Base-by-base conservation (phyloP, 2,797 vertebrate species). In the Phrynocephalus guinanensis region DNA sequence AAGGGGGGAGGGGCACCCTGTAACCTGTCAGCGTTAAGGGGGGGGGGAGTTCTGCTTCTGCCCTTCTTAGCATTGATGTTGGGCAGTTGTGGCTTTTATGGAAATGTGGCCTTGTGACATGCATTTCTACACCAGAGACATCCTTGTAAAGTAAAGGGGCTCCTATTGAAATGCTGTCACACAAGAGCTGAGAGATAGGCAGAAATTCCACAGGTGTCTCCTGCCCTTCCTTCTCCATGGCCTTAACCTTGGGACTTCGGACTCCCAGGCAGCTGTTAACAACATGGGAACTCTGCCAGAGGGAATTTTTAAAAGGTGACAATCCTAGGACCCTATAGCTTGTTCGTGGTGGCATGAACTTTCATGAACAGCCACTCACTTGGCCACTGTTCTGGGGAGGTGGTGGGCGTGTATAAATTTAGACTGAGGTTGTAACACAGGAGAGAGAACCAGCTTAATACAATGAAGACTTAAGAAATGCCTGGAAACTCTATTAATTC, bases 381-480 rank as follows among this genome's bases (percentile, higher is more conserved):
- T 73, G 38, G 48, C 76, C 56, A 11, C 56, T 38, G 13, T 30
- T 24, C 79, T 24, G 26, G 48, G 60, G 66, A 85, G 22, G 30
- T 85, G 48, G 60, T 44, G 44, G 9, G 30, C 5, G 3, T n/a
- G 4, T 9, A 70, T 22, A 76, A 44, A 33, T 30, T 76, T 82
- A 72, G 71, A 30, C 63, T 67, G 38, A 76, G 10, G 16, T 11
- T 1, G n/a, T n/a, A 66, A 86, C 16, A 22, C 33, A 52, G 56
- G 70, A 72, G 50, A 38, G 26, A 68, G 30, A 38, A 33, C 13
- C 63, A 63, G 30, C n/a, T 28, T 67, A 66, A 76, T 28, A 52
- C 18, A 60, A 73, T 71, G 52, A 71, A 68, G 72, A 82, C 78
- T 79, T 67, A 81, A 85, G n/a, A n/a, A n/a, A n/a, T n/a, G n/a